Evolutionary conservation across 2,113 vertebrate species (phyloP), one percentile per base, ranked within the genome.

Genomic region (Natator depressus): DNA sequence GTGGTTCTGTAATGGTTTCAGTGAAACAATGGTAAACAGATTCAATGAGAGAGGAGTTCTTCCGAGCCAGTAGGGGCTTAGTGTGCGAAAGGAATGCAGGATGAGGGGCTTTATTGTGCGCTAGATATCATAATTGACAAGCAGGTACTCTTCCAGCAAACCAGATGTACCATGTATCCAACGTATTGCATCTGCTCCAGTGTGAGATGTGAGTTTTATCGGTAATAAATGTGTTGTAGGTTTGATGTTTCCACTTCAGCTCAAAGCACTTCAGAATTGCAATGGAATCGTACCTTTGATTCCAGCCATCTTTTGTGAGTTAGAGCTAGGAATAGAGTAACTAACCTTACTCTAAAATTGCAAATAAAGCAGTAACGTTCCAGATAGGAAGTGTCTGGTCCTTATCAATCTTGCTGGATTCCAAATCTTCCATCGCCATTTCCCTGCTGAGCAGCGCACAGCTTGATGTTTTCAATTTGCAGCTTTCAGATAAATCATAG

Each of bases 11-110:
- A 78, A 8, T 0, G 0, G 13, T 46, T 27, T 80, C 6, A 85
- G 85, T 55, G n/a, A 65, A 57, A n/a, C 47, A 86, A 38, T 42
- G 0, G 0, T 8, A 38, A 69, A 29, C 0, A 1, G n/a, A 50
- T 65, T 55, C 1, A 1, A 49, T 5, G 7, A n/a, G 57, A 51
- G 47, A 93, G 69, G 84, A 87, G 13, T 78, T 47, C 75, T 27
- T 46, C 1, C 6, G 7, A 16, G 24, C 14, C 42, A 78, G 42
- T 46, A 78, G 42, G 46, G 25, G 75, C 24, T 27, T 8, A 0
- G 0, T 31, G 46, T n/a, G 25, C 46, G 69, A 57, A 29, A 57
- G 13, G 49, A 47, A 20, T 51, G 49, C 54, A 35, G 10, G 54
- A 35, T 54, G 59, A 59, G 53, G 57, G 72, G 42, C 49, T 0